phyloP scores from a whole-genome alignment of 2,888 invertebrate genomes.

The Harmothoe impar region DNA sequence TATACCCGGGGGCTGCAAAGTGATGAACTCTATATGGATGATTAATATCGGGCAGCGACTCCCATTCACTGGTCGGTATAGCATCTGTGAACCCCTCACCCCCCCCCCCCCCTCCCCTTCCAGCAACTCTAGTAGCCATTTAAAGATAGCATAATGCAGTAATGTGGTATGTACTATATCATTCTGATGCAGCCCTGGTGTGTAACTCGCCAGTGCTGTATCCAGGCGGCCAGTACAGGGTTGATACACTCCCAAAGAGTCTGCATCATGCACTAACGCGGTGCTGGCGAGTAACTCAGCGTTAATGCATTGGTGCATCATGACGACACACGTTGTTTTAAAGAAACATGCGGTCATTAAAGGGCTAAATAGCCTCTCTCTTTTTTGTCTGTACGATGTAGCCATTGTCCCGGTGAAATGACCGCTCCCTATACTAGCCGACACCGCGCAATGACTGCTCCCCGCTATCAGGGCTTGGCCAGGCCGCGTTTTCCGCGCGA shows the following conservation, averaged over 20 bases:
- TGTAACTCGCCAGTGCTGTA: too few species aligned
- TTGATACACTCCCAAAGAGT: too few species aligned
- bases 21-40: background rate
- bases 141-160: too few species aligned
- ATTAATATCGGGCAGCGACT: background rate
- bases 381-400: background rate
- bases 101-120: background rate
- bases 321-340: too few species aligned
- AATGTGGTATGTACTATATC: too few species aligned
- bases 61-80: background rate
- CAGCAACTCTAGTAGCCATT: too few species aligned
- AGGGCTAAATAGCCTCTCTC: background rate
- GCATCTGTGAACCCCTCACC: background rate
- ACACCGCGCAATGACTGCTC: slow-evolving; percentile 33
- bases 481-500: slow-evolving; percentile 17
- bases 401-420: slow-evolving; percentile 33
- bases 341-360: too few species aligned
- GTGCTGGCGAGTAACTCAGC: too few species aligned
- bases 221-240: too few species aligned
- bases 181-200: too few species aligned
- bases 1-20: background rate
- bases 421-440: slow-evolving; percentile 19
- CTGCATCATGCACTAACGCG: too few species aligned
- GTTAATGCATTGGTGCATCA: too few species aligned
- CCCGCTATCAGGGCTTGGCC: background rate